phyloP scores from a whole-genome alignment of 2,797 vertebrate species.

The Clarias fuscus region DNA sequence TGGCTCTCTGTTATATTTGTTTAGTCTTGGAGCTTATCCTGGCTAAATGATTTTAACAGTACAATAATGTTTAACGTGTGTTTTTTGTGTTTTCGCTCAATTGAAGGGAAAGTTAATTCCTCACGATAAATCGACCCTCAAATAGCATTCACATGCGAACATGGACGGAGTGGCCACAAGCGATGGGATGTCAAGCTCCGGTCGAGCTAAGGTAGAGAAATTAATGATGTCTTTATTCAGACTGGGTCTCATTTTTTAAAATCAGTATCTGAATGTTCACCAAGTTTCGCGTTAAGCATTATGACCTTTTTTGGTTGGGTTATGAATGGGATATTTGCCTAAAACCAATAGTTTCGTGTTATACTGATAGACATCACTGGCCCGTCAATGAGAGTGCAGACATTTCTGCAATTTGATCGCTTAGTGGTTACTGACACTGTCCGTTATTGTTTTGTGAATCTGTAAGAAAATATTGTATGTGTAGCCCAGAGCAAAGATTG shows the following conservation, averaged over 20 bases:
- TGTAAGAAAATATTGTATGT: not conserved
- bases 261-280: not conserved
- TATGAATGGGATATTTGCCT: not conserved
- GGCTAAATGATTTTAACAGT: not conserved
- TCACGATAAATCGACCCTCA: constrained; percentile 6
- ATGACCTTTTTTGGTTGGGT: constrained; percentile 11
- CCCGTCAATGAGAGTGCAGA: constrained; percentile 49
- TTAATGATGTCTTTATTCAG: not conserved
- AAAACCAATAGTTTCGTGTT: constrained; percentile 42
- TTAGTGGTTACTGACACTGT: constrained; percentile 49
- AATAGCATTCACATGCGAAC: constrained; percentile 23
- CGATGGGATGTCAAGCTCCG: constrained; percentile 27
- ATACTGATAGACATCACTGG: constrained; percentile 37
- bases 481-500: constrained; percentile 40
- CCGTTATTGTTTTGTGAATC: constrained; percentile 36
- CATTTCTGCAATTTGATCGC: not conserved
- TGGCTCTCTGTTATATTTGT: constrained; percentile 13
- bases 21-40: not conserved
- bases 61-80: not conserved
- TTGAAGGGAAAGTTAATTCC: constrained; percentile 21
- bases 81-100: constrained; percentile 1
- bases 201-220: constrained; percentile 49
- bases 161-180: constrained; percentile 36
- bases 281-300: constrained; percentile 9
- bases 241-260: not conserved